Evolutionary conservation across 2,888 invertebrate genomes (phyloP).

Genomic region (Agrilus biguttatus): DNA sequence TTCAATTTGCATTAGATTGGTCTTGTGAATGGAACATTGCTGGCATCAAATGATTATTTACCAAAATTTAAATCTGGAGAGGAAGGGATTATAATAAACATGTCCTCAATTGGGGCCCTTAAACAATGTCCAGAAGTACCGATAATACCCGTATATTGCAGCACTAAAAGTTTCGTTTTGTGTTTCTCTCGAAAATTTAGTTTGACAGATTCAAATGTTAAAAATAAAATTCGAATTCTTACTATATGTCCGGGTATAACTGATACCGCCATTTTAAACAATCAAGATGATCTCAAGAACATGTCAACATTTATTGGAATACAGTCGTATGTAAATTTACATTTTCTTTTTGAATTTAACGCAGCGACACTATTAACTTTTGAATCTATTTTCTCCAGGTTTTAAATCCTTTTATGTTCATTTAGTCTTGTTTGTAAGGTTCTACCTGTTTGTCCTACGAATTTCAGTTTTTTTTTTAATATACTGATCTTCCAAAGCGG

Average conservation of each 20-base stretch:
- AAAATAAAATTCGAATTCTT: conserved; percentile 27
- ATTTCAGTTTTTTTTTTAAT: no score
- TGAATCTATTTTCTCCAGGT: no score
- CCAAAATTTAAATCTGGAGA: conserved; percentile 31
- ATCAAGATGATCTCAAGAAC: no score
- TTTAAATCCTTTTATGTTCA: no score
- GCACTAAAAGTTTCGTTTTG: conserved; percentile 27
- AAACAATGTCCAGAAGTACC: conserved; percentile 20
- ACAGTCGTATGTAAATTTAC: no score
- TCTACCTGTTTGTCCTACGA: no score
- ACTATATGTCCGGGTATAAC: conserved; percentile 30
- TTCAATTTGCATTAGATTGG: conserved; percentile 23
- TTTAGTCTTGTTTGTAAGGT: no score
- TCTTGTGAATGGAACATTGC: conserved; percentile 26
- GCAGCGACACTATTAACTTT: no score
- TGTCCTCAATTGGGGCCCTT: conserved; percentile 32
- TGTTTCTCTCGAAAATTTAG: conserved; percentile 20
- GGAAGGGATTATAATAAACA: conserved; percentile 34
- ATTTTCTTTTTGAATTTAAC: no score
- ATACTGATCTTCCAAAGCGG: no score
- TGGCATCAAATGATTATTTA: conserved; percentile 33
- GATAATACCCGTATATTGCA: conserved; percentile 26
- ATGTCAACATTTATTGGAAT: no score
- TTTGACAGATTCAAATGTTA: conserved; percentile 20
- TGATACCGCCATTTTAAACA: no score